phyloP scores from a whole-genome alignment of 2,113 vertebrate genomes.

The Dicaeum eximium region DNA sequence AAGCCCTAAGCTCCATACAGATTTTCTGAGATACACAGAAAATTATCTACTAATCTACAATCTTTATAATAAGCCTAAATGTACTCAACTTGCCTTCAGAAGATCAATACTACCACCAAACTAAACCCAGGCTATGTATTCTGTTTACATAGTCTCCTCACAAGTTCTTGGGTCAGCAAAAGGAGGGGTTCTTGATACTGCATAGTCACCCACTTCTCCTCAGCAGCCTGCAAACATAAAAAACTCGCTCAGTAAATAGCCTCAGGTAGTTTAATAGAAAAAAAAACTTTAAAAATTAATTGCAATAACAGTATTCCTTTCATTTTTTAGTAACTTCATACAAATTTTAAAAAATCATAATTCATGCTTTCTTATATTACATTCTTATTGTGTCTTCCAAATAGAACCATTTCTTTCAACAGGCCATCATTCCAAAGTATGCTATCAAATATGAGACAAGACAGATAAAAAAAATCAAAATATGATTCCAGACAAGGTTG shows the following conservation, averaged over 20 bases:
- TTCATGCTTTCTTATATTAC: background rate
- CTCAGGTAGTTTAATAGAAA: background rate
- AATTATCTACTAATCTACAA: background rate
- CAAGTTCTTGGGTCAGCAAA: fast-evolving
- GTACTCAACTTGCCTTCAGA: background rate
- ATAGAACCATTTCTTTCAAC: background rate
- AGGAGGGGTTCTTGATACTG: background rate
- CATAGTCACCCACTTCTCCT: background rate
- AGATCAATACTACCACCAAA: background rate
- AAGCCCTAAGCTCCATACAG: background rate
- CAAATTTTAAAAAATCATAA: background rate
- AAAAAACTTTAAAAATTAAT: background rate
- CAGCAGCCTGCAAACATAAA: background rate
- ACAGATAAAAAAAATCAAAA: background rate
- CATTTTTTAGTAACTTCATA: background rate
- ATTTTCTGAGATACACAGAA: background rate
- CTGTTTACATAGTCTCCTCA: background rate
- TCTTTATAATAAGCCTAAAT: background rate
- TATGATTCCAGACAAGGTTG: background rate
- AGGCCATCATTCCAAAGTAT: background rate
- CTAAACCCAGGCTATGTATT: background rate
- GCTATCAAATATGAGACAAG: background rate
- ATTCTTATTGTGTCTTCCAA: background rate
- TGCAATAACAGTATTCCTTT: background rate
- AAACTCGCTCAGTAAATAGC: background rate